Percentiles rank a stretch among this genome's conserved stretches.
Evolutionary conservation across 2,888 invertebrate genomes (phyloP).

Genomic region (Machimus rusticus): DNA sequence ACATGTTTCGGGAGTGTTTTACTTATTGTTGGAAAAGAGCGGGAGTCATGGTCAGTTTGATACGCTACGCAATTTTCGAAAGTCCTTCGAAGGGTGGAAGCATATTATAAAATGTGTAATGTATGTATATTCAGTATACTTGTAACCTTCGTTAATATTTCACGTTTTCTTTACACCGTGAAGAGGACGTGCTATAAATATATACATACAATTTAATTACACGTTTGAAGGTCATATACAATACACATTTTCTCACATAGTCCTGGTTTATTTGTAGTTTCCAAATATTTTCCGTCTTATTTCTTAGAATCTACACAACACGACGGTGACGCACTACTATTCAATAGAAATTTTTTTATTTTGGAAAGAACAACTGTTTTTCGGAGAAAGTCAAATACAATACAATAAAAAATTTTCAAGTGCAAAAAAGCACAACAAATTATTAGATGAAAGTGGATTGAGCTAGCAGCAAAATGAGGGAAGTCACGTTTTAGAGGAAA

Average conservation of each 20-base stretch:
- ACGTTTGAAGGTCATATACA: background rate
- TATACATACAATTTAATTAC: background rate
- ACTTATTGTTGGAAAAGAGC: background rate
- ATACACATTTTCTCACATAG: background rate
- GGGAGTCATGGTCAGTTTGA: background rate
- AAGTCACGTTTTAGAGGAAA: too few relatives aligned
- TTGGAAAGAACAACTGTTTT: too few relatives aligned
- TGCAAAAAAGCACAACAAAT: too few relatives aligned
- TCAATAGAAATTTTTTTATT: background rate
- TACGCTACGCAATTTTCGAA: background rate
- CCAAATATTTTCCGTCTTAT: background rate
- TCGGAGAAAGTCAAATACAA: too few relatives aligned
- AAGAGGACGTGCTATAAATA: background rate
- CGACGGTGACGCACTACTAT: background rate
- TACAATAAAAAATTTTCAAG: too few relatives aligned
- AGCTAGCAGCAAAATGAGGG: too few relatives aligned
- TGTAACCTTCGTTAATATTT: background rate
- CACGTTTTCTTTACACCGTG: background rate
- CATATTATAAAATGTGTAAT: background rate
- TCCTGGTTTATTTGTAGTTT: background rate
- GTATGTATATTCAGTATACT: background rate
- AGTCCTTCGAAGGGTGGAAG: background rate
- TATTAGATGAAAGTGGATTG: too few relatives aligned
- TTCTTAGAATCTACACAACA: background rate
- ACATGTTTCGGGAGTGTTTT: background rate